Evolutionary conservation across 1,140 invertebrate species (phyloP).

Genomic region (Mamestra configurata): DNA sequence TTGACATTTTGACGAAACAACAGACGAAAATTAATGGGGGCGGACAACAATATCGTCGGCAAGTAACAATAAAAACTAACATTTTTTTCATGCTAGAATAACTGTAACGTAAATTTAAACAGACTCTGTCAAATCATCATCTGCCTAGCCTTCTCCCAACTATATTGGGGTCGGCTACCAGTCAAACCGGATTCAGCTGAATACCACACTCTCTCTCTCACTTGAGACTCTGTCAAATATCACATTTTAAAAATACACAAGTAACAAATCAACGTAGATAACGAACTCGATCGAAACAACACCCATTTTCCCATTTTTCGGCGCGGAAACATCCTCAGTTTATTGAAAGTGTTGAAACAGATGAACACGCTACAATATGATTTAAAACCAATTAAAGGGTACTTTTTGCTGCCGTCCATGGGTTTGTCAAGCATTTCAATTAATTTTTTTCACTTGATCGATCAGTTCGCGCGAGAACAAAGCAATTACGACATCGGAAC

Average conservation of each 20-base stretch:
- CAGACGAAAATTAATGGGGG: no score
- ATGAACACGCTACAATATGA: conserved; percentile 33
- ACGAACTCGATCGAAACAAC: neutral
- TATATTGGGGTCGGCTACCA: no score
- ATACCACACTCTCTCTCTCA: no score
- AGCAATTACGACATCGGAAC: conserved; percentile 78
- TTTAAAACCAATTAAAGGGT: conserved; percentile 45
- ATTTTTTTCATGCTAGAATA: no score
- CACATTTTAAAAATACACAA: neutral
- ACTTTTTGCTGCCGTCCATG: conserved; percentile 53
- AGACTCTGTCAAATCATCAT: no score
- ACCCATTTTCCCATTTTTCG: neutral
- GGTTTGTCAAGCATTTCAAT: conserved; percentile 72
- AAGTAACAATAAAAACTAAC: no score
- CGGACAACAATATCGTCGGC: no score
- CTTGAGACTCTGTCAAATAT: no score
- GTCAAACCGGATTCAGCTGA: no score
- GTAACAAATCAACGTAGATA: neutral
- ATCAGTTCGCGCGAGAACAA: conserved; percentile 73
- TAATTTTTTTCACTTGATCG: conserved; percentile 84
- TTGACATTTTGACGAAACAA: no score
- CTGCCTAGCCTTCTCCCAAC: no score
- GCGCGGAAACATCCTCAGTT: conserved; percentile 27
- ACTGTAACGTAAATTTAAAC: no score
- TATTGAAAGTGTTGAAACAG: conserved; percentile 33